These are phyloP conservation scores for Antheraea yamamai DNA, from an alignment of 2,888 invertebrate species.

Conservation along the genomic window DNA sequence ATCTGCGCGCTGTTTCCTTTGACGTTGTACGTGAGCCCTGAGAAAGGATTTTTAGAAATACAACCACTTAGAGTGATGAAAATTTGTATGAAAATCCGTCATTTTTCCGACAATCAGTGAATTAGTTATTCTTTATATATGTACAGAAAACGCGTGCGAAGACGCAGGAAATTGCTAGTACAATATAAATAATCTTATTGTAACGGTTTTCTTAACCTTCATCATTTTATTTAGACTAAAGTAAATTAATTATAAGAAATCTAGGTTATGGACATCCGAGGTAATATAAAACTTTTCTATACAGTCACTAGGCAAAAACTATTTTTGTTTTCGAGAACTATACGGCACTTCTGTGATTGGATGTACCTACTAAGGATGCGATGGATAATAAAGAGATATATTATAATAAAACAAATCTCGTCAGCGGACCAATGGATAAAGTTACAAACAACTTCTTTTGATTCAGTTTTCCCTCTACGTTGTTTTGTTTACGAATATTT, in stretches of 20 bases:
- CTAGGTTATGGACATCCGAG: neutral
- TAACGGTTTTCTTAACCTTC: neutral
- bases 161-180: too few relatives aligned
- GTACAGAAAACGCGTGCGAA: too few relatives aligned
- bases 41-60: too few relatives aligned
- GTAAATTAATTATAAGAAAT: neutral
- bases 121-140: too few relatives aligned
- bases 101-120: too few relatives aligned
- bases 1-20: too few relatives aligned
- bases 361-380: slow-evolving; percentile 3
- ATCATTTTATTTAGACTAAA: neutral
- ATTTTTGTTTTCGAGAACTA: neutral
- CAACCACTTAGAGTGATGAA: too few relatives aligned
- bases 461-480: slow-evolving; percentile 22
- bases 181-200: neutral
- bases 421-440: slow-evolving; percentile 18
- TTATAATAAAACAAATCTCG: slow-evolving; percentile 18
- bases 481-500: slow-evolving; percentile 17
- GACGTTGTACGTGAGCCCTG: too few relatives aligned
- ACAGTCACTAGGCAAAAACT: neutral
- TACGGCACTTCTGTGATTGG: slow-evolving; percentile 14
- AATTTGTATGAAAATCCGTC: too few relatives aligned
- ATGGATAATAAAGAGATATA: slow-evolving; percentile 15
- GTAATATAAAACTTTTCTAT: neutral
- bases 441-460: slow-evolving; percentile 36